A percentile compares a stretch with the other conserved stretches of the same genome.
Conservation (phyloP, 2,888 invertebrate species). For the Cheilosia vulpina region DNA sequence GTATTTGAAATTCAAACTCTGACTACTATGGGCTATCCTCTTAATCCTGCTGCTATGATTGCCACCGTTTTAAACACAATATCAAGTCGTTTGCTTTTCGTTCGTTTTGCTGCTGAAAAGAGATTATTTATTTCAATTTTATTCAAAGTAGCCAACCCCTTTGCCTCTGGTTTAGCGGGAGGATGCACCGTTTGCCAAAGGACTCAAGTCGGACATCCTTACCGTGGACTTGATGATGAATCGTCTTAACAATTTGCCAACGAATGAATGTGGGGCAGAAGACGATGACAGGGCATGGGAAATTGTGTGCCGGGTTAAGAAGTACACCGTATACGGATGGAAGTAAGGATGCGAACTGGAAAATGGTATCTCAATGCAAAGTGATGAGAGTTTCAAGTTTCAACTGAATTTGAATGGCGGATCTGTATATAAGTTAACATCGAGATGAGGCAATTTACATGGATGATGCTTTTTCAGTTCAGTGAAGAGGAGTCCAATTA, state of each 20-base stretch:
- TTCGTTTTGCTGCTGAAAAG: conserved; percentile 5
- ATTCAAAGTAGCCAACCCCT: conserved; percentile 54
- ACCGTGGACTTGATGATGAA: conserved; percentile 58
- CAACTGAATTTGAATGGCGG: conserved; percentile 18
- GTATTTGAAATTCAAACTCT: conserved; percentile 49
- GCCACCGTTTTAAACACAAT: conserved; percentile 70
- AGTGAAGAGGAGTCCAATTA: conserved; percentile 30
- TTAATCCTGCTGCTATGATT: conserved; percentile 59
- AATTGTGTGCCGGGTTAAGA: conserved; percentile 19
- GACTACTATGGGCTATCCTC: conserved; percentile 12
- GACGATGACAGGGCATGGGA: conserved; percentile 30
- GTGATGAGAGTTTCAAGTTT: conserved; percentile 27
- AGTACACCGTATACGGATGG: background rate
- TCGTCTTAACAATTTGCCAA: conserved; percentile 62
- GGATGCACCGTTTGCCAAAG: conserved; percentile 41
- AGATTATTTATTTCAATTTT: conserved; percentile 64
- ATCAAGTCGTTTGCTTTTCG: conserved; percentile 23
- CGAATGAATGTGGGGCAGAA: conserved; percentile 34
- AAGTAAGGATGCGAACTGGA: conserved; percentile 41
- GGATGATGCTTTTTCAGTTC: conserved; percentile 14
- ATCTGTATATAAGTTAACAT: conserved; percentile 14
- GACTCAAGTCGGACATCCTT: conserved; percentile 46
- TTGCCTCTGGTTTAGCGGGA: background rate
- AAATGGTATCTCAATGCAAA: conserved; percentile 45
- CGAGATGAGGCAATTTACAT: conserved; percentile 42